Base-by-base conservation (phyloP, 2,888 invertebrate species). In the Caenorhabditis imperialis region DNA sequence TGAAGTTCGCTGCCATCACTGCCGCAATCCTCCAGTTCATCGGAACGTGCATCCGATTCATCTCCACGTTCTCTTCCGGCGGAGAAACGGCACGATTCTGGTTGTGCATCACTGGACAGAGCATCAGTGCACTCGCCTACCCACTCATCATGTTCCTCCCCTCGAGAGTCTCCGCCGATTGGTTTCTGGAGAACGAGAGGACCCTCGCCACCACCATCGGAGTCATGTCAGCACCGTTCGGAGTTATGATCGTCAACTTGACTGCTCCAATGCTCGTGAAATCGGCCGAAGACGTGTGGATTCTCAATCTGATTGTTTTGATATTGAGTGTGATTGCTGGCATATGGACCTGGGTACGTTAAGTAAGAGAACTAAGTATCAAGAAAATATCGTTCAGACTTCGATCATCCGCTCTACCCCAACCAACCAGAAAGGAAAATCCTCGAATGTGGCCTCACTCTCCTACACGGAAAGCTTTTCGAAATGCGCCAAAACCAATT, bases 101-200 rank as follows among this genome's bases (percentile, higher is more conserved):
- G 5, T 4, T 25, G 2, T 8, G n/a, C 6, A 4, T 55, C 3
- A 1, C 33, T 14, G 65, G 65, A 25, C 65, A 65, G 25, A 16
- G 10, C 2, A 20, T 65, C 33, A 30, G 55, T 25, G 47, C 47
- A 18, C 0, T 40, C 22, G 27, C 48, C 4, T 55, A 65, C 25
- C 55, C 65, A 0, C 55, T 65, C 50, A 27, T 57, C 12, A 55
- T 65, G 65, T 65, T 27, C 40, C 65, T 65, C 6, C 65, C 65
- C n/a, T 48, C 55, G 8, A 55, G 48, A 40, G 23, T 48, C 1
- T 48, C 65, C 2, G 48, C 27, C 10, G 23, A 47, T 3, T 65
- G 45, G 38, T 65, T 65, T 20, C 65, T 55, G 20, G 25, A 16
- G 6, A 14, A 30, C 2, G 16, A 65, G 42, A 33, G 55, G 25